Evolutionary conservation across 2,888 invertebrate genomes (phyloP), one percentile per base, ranked within the genome.

Genomic region (Byasa hedistus): DNA sequence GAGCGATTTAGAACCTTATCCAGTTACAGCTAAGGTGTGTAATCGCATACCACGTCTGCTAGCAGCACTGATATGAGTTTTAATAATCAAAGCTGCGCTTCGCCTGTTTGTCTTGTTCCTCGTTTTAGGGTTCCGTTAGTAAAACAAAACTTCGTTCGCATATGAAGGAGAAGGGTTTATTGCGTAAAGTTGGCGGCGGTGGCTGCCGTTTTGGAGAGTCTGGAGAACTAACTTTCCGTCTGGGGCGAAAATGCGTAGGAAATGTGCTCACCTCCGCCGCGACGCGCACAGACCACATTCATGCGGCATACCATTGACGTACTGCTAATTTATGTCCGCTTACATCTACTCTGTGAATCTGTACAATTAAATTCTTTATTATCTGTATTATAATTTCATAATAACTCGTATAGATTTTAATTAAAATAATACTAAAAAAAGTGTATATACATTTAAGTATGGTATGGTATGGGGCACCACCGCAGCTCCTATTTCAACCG

Each of bases 141-240:
- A 65, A 69, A 65, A 69, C 69, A 68, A 69, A 65, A 65, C 65
- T 69, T 65, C 10, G 55, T 44, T 69, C 66, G 54, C 59, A 68
- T 67, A 69, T 72, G 73, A 76, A 76, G 75, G 66, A 71, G 10
- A 72, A 69, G 74, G 73, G 71, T 71, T 69, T 79, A 78, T 79
- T 80, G 73, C 76, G 69, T 51, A 70, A 73, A 76, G 73, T 73
- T 79, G 68, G 66, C 57, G 69, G 66, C 63, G 65, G 72, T 71
- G 69, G 71, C 36, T 57, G 32, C 70, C 73, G 74, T 73, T 70
- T 73, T 73, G 69, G 72, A 73, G 72, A 70, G 72, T 70, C 71
- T 60, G n/a, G 63, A 67, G 7, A 10, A 32, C 32, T 69, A 74
- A 74, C 71, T 74, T 73, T 70, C 65, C 62, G 68, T 72, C 71